Evolutionary conservation across 2,797 vertebrate genomes (phyloP).

Genomic region (Ficedula albicollis): DNA sequence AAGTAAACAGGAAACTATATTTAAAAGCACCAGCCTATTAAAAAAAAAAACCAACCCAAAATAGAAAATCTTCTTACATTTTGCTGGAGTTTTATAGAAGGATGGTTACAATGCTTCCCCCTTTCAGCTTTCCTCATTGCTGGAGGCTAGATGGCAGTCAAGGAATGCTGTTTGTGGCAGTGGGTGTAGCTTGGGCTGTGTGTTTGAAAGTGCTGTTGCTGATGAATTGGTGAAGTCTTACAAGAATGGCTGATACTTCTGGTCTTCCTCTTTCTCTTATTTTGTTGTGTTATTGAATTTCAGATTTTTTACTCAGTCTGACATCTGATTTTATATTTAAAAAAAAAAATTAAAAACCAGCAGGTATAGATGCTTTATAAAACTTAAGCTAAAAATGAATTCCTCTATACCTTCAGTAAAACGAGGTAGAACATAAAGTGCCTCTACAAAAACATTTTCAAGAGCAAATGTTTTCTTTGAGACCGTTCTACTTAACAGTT

Average conservation of each 20-base stretch:
- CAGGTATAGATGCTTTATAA: not conserved
- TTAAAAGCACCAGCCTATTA: not conserved
- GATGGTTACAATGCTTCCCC: not conserved
- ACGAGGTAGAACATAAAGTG: not conserved
- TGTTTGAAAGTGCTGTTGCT: not conserved
- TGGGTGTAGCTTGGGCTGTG: not conserved
- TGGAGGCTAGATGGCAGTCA: slow-evolving; percentile 47
- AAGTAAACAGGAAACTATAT: not conserved
- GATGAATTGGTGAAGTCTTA: not conserved
- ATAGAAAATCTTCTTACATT: not conserved
- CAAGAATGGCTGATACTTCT: not conserved
- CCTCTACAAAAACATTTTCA: not conserved
- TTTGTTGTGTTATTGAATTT: not conserved
- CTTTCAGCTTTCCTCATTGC: not conserved
- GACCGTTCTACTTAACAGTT: rapidly evolving
- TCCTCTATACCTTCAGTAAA: not conserved
- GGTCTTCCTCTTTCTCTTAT: not conserved
- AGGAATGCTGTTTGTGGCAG: not conserved
- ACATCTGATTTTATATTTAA: not conserved
- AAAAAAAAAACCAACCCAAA: not conserved
- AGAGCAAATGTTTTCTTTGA: not conserved
- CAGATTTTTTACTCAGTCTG: not conserved
- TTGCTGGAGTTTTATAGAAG: not conserved
- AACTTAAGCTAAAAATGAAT: not conserved
- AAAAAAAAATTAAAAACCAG: not conserved